Conservation (phyloP, 2,113 vertebrate genomes). For the Chascanopsetta lugubris region DNA sequence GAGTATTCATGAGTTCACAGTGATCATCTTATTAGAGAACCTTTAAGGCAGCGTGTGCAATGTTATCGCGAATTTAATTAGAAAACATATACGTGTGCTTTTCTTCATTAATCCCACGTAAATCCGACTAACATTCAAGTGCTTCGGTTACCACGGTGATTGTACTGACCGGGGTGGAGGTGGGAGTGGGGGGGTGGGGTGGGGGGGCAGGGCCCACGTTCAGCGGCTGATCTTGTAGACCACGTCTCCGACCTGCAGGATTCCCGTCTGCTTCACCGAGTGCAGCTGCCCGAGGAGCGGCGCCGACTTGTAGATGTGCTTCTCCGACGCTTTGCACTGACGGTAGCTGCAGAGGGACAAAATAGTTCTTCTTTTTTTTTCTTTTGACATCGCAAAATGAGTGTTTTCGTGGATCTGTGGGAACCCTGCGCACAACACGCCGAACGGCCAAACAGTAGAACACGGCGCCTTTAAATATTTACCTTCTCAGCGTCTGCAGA, state of each 20-base stretch:
- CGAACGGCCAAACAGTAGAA: no score
- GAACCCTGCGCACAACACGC: not conserved
- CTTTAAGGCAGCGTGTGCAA: not conserved
- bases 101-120: no score
- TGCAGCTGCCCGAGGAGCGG: constrained; percentile 90
- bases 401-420: no score
- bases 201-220: constrained; percentile 6
- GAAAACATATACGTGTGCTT: not conserved
- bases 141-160: no score
- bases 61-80: not conserved
- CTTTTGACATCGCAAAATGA: no score
- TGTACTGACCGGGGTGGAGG: no score
- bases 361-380: no score
- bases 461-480: no score
- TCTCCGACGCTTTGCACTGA: constrained; percentile 82
- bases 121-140: no score
- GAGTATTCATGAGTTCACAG: no score
- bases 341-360: constrained; percentile 93
- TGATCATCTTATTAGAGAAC: no score
- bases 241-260: constrained; percentile 85
- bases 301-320: constrained; percentile 79
- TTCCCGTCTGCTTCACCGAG: constrained; percentile 82
- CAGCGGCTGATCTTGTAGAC: constrained; percentile 83
- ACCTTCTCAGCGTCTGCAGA: constrained; percentile 92
- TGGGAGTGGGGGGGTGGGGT: no score